Conservation (phyloP, 2,113 vertebrate genomes). For the Catharus fuscescens region DNA sequence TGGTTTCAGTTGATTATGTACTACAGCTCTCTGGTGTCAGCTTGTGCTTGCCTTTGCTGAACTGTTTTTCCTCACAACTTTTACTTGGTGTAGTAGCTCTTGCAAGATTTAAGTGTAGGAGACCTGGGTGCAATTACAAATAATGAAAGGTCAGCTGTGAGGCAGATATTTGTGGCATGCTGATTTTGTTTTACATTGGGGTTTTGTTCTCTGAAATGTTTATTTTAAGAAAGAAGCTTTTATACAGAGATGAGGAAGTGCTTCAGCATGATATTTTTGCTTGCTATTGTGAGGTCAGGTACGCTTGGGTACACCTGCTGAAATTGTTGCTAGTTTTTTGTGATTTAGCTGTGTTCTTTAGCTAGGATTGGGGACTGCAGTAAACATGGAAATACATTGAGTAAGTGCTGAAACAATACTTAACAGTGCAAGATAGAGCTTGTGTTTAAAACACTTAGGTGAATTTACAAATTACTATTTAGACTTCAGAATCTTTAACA, state of each 20-base stretch:
- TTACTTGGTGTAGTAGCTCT: not conserved
- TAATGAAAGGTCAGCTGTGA: not conserved
- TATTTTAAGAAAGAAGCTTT: not conserved
- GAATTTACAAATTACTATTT: not conserved
- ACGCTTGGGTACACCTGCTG: accelerated
- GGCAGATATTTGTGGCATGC: not conserved
- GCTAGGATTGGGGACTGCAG: not conserved
- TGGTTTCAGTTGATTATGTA: not conserved
- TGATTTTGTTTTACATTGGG: not conserved
- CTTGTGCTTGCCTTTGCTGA: not conserved
- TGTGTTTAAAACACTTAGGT: not conserved
- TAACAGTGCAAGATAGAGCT: not conserved
- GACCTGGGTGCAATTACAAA: not conserved
- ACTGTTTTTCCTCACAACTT: not conserved
- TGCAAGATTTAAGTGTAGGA: not conserved
- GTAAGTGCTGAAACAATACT: not conserved
- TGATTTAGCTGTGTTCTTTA: not conserved
- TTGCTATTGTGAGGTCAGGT: not conserved
- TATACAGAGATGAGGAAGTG: not conserved
- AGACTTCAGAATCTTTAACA: not conserved
- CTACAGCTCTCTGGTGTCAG: not conserved
- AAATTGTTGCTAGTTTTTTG: not conserved
- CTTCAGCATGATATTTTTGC: not conserved
- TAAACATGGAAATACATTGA: not conserved
- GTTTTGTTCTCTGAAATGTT: not conserved